phyloP scores from a whole-genome alignment of 2,113 vertebrate genomes.

The Excalfactoria chinensis region DNA sequence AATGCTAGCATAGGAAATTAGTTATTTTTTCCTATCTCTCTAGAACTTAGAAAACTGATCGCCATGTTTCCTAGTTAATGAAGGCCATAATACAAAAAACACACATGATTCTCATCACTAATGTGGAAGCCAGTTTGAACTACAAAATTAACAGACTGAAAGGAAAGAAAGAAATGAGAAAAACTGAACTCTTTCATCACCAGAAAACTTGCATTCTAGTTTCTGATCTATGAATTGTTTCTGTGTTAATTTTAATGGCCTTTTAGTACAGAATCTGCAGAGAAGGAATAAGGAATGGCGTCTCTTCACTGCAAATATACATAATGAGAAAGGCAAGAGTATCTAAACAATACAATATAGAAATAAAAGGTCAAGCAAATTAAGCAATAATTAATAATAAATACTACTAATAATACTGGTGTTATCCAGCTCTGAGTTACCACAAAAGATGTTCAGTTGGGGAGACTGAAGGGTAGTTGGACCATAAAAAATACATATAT shows the following conservation, averaged over 20 bases:
- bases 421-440: background rate
- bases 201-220: background rate
- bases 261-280: background rate
- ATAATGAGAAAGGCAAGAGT: background rate
- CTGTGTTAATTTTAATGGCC: background rate
- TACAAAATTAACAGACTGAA: background rate
- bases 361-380: too few relatives aligned
- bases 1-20: background rate
- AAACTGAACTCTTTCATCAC: background rate
- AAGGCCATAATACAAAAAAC: background rate
- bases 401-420: background rate
- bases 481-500: background rate
- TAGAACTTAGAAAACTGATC: background rate
- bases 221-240: background rate
- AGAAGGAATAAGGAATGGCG: background rate
- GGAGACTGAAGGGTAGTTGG: background rate
- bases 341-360: background rate
- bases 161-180: background rate
- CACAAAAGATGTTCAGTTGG: accelerated
- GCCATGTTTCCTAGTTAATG: background rate
- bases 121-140: background rate
- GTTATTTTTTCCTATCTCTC: background rate
- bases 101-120: background rate
- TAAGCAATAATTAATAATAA: background rate
- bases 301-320: background rate